Percentiles rank a stretch among this genome's conserved stretches.
Evolutionary conservation across 2,888 invertebrate species (phyloP).

Genomic region (Drosophila neoperkinsi): DNA sequence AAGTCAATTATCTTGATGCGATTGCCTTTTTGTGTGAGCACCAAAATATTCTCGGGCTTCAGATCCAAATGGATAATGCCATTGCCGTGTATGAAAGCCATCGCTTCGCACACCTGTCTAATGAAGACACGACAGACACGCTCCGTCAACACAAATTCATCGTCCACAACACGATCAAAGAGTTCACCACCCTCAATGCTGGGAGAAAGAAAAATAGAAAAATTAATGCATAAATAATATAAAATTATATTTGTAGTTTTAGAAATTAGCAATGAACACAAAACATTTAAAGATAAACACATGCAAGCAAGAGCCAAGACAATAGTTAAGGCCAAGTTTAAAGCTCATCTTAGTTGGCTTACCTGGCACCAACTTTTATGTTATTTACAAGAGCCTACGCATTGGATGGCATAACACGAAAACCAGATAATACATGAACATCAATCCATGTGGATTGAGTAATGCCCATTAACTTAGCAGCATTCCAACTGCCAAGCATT

Average conservation of each 20-base stretch:
- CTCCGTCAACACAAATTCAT: conserved; percentile 98
- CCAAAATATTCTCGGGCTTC: conserved; percentile 99
- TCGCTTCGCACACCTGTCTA: conserved; percentile 98
- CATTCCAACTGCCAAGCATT: conserved; percentile 10
- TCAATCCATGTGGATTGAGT: conserved; percentile 45
- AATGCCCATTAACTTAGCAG: conserved; percentile 55
- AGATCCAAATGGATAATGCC: conserved; percentile 98
- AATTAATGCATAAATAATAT: neutral
- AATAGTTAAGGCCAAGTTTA: conserved; percentile 18
- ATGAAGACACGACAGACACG: conserved; percentile 98
- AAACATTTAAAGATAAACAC: conserved; percentile 9
- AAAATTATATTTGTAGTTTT: fast-evolving
- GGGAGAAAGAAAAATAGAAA: conserved; percentile 19
- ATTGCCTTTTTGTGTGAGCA: conserved; percentile 98
- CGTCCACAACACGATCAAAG: conserved; percentile 99
- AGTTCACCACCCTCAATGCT: conserved; percentile 99
- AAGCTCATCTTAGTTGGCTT: conserved; percentile 47
- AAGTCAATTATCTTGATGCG: conserved; percentile 99
- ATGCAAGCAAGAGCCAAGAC: conserved; percentile 25
- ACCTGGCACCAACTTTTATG: conserved; percentile 64
- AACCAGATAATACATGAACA: conserved; percentile 81
- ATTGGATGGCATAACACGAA: conserved; percentile 73
- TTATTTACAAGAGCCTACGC: conserved; percentile 71
- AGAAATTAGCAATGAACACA: conserved; percentile 9
- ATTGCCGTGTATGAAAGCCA: conserved; percentile 98